A percentile compares a stretch with the other conserved stretches of the same genome.
Conservation (phyloP, 2,113 vertebrate species). For the Merops nubicus region DNA sequence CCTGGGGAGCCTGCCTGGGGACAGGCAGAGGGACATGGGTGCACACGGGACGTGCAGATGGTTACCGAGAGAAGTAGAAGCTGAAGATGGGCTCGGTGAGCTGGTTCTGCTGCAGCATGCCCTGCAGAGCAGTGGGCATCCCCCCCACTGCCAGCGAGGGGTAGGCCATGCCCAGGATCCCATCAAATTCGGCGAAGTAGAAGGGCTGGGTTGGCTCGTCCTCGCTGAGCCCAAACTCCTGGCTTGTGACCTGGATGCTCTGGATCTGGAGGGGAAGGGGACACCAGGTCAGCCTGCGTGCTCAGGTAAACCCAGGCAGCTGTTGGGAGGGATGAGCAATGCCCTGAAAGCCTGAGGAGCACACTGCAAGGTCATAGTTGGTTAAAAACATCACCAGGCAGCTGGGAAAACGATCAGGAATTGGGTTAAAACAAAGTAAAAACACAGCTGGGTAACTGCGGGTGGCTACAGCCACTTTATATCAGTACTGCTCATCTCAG, state of each 20-base stretch:
- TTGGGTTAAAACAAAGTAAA: neutral
- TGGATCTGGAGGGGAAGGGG: constrained; percentile 65
- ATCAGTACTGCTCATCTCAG: fast-evolving
- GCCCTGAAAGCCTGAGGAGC: neutral
- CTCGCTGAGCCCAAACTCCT: constrained; percentile 81
- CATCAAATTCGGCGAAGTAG: constrained; percentile 66
- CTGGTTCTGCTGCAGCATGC: constrained; percentile 69
- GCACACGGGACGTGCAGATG: no score
- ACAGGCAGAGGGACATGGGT: neutral
- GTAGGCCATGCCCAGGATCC: constrained; percentile 76
- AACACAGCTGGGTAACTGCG: neutral
- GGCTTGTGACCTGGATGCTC: constrained; percentile 69
- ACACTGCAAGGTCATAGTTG: neutral
- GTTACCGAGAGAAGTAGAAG: constrained; percentile 71
- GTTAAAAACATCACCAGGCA: neutral
- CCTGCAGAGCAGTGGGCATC: neutral
- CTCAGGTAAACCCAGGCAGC: neutral
- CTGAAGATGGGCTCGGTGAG: constrained; percentile 70
- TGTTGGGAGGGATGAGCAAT: neutral
- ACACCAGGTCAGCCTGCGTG: fast-evolving
- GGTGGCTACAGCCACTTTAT: fast-evolving
- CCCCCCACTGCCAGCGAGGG: constrained; percentile 21
- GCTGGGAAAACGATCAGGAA: neutral
- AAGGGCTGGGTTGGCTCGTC: constrained; percentile 59
- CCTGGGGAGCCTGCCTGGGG: fast-evolving